These are phyloP conservation scores for Lycaon pictus DNA, from an alignment of 2,113 vertebrate species.

Conservation along the genomic window DNA sequence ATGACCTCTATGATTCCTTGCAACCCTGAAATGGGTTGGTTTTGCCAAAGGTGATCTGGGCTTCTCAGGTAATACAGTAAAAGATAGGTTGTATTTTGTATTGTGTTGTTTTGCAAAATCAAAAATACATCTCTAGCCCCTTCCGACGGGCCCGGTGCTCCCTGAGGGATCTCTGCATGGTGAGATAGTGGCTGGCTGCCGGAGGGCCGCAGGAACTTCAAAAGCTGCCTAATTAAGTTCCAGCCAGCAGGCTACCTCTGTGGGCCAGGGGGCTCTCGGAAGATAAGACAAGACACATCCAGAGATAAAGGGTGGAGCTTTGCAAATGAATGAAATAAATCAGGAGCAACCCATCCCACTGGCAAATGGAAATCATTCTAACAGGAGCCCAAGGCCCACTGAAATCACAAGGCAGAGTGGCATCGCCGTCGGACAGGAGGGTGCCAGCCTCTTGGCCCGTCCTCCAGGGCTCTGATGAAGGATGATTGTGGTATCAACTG, in stretches of 20 bases:
- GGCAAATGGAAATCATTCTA: not conserved
- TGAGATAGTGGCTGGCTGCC: constrained; percentile 80
- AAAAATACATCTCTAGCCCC: constrained; percentile 43
- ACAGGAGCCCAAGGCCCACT: not conserved
- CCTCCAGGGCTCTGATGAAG: not conserved
- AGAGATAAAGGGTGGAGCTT: constrained; percentile 59
- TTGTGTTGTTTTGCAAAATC: constrained; percentile 63
- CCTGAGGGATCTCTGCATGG: constrained; percentile 67
- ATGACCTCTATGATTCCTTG: not conserved
- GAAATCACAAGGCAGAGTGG: not conserved
- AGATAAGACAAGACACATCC: constrained; percentile 73
- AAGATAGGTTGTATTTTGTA: constrained; percentile 9
- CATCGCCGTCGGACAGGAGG: not conserved
- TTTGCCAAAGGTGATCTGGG: not conserved
- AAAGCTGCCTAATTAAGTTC: constrained; percentile 80
- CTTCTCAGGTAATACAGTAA: not conserved
- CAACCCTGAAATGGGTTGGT: not conserved
- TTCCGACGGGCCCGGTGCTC: not conserved
- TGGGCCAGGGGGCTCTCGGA: constrained; percentile 54
- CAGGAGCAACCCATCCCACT: not conserved
- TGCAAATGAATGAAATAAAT: constrained; percentile 8
- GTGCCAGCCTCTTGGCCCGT: not conserved
- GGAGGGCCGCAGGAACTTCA: constrained; percentile 74
- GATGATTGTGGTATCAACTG: constrained; percentile 34
- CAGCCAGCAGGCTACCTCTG: constrained; percentile 74